These are phyloP conservation scores for Subacronicta megacephala DNA, from an alignment of 2,888 invertebrate genomes.

Conservation along the genomic window DNA sequence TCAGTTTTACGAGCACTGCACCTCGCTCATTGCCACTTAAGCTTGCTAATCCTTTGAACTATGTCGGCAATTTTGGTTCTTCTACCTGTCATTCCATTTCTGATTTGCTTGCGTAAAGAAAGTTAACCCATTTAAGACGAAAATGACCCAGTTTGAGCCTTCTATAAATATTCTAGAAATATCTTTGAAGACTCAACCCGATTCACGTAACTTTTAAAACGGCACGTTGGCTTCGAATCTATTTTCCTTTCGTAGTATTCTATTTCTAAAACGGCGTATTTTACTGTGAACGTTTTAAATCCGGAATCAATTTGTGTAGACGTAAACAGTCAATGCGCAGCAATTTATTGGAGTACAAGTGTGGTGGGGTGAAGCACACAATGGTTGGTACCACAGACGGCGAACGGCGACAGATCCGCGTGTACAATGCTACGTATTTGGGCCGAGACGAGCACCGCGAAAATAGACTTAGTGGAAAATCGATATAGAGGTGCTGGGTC, in stretches of 20 bases:
- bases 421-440: slow-evolving; percentile 73
- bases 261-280: slow-evolving; percentile 21
- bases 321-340: slow-evolving; percentile 54
- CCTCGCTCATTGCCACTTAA: no score
- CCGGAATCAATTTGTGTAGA: slow-evolving; percentile 28
- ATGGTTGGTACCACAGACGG: slow-evolving; percentile 32
- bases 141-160: slow-evolving; percentile 22
- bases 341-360: slow-evolving; percentile 67
- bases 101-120: no score
- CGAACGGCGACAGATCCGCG: slow-evolving; percentile 51
- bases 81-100: no score
- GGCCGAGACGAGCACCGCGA: slow-evolving; percentile 69
- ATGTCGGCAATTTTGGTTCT: no score
- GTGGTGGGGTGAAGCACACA: slow-evolving; percentile 44
- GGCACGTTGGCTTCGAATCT: slow-evolving; percentile 17
- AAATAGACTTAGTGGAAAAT: slow-evolving; percentile 81
- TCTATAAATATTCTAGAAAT: slow-evolving; percentile 36
- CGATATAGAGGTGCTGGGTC: slow-evolving; percentile 69
- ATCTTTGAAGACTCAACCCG: slow-evolving; percentile 19
- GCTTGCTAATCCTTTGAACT: no score
- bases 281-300: slow-evolving; percentile 6
- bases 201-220: slow-evolving; percentile 35
- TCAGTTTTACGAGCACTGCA: no score
- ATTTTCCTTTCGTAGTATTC: slow-evolving; percentile 26
- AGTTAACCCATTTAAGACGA: slow-evolving; percentile 19